phyloP scores from a whole-genome alignment of 2,113 vertebrate genomes.

The Silurus meridionalis region DNA sequence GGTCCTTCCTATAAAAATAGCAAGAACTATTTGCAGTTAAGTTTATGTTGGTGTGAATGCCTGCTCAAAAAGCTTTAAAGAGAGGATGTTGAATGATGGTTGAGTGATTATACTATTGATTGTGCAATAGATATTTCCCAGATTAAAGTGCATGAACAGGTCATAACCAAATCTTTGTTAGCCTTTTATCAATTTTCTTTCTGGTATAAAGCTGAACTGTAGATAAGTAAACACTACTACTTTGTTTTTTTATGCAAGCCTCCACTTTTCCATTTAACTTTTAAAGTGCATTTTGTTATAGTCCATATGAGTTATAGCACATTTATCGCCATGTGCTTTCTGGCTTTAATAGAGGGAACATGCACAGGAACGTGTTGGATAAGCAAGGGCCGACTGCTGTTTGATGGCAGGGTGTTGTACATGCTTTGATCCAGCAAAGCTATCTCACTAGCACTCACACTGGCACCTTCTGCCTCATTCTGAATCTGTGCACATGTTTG shows the following conservation, averaged over 20 bases:
- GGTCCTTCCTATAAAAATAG: background rate
- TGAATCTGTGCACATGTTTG: conserved; percentile 31
- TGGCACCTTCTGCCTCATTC: conserved; percentile 43
- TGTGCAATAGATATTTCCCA: conserved; percentile 11
- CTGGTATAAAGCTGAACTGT: conserved; percentile 23
- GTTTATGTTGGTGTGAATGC: background rate
- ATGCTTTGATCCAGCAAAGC: conserved; percentile 61
- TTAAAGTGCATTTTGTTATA: conserved; percentile 46
- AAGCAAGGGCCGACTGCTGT: conserved; percentile 56
- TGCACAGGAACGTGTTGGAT: conserved; percentile 44
- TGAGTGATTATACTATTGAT: conserved; percentile 9
- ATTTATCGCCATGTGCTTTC: conserved; percentile 44
- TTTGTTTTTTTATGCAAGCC: conserved; percentile 12
- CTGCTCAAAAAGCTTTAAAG: background rate
- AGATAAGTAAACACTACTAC: background rate
- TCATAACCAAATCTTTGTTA: conserved; percentile 3
- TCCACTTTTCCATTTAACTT: conserved; percentile 51
- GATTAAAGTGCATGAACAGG: conserved; percentile 10
- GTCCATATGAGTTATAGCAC: conserved; percentile 37
- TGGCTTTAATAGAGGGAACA: conserved; percentile 45
- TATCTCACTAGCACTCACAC: conserved; percentile 49
- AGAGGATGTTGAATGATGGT: background rate
- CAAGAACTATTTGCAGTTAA: background rate
- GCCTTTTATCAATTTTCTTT: background rate
- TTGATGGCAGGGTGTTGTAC: conserved; percentile 44